phyloP scores from a whole-genome alignment of 2,113 vertebrate species.

The Cebus imitator region DNA sequence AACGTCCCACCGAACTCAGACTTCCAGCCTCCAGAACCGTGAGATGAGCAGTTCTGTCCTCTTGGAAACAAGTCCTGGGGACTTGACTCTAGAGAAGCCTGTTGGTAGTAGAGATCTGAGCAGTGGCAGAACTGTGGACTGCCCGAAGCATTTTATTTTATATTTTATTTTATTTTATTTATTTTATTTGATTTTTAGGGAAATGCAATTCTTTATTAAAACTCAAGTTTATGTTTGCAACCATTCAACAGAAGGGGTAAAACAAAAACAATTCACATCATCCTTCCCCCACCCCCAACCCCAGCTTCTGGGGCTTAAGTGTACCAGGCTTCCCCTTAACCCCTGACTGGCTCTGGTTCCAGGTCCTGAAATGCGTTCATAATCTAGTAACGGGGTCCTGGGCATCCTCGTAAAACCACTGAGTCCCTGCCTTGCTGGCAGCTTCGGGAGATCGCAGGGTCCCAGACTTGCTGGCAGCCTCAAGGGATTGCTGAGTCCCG shows the following conservation, averaged over 20 bases:
- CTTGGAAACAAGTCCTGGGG: neutral
- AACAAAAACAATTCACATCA: neutral
- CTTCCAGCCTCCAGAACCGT: neutral
- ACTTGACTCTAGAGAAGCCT: neutral
- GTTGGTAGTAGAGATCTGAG: neutral
- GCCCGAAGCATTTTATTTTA: neutral
- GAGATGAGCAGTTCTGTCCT: neutral
- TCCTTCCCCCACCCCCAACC: no score
- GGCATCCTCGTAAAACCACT: neutral
- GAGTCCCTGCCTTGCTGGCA: neutral
- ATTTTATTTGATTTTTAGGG: no score
- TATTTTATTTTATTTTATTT: no score
- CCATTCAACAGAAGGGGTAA: neutral
- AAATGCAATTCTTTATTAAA: constrained; percentile 25
- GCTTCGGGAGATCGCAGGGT: rapidly evolving
- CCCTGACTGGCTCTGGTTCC: neutral
- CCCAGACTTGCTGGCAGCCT: neutral
- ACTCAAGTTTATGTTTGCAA: neutral
- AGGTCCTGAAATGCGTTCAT: neutral
- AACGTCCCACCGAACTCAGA: neutral
- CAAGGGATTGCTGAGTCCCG: neutral
- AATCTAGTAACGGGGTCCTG: neutral
- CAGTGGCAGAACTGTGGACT: neutral
- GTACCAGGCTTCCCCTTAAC: neutral
- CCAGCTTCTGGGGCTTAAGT: neutral